Evolutionary conservation across 2,888 invertebrate species (phyloP).

Genomic region (Drosophila birchii): DNA sequence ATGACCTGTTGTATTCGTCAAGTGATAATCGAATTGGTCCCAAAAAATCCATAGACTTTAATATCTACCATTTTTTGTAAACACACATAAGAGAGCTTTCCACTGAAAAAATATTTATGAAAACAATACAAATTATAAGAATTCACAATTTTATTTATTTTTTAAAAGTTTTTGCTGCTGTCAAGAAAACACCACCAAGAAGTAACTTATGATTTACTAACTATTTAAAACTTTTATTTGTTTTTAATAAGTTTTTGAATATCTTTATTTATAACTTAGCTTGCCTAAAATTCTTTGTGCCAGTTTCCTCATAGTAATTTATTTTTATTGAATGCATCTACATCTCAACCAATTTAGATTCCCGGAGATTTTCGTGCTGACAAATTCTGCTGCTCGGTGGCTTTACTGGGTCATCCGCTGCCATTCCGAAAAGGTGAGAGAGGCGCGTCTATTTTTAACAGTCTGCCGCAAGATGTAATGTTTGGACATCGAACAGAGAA

Average conservation of each 20-base stretch:
- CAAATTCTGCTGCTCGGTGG: conserved; percentile 28
- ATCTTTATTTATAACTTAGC: fast-evolving
- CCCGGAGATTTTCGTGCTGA: conserved; percentile 46
- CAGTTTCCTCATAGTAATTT: conserved; percentile 36
- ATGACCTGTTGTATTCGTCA: conserved; percentile 17
- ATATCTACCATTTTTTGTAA: conserved; percentile 11
- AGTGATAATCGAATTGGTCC: conserved; percentile 6
- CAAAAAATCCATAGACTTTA: not conserved
- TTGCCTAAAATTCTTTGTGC: not conserved
- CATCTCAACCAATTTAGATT: conserved; percentile 51
- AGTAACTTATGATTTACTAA: not conserved
- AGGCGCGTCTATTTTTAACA: conserved; percentile 26
- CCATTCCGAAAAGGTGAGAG: conserved; percentile 44
- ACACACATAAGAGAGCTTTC: not conserved
- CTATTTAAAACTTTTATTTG: fast-evolving
- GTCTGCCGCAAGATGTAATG: conserved; percentile 35
- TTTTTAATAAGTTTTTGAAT: not conserved
- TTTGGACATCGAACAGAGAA: conserved; percentile 19
- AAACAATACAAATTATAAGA: not conserved
- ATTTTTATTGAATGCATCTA: conserved; percentile 57
- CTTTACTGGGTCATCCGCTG: conserved; percentile 46
- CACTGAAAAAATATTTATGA: not conserved
- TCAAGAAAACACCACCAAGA: not conserved
- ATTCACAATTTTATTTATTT: no score
- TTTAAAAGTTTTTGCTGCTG: no score